Evolutionary conservation across 2,113 vertebrate species (phyloP).

Genomic region (Bubo scandiacus): DNA sequence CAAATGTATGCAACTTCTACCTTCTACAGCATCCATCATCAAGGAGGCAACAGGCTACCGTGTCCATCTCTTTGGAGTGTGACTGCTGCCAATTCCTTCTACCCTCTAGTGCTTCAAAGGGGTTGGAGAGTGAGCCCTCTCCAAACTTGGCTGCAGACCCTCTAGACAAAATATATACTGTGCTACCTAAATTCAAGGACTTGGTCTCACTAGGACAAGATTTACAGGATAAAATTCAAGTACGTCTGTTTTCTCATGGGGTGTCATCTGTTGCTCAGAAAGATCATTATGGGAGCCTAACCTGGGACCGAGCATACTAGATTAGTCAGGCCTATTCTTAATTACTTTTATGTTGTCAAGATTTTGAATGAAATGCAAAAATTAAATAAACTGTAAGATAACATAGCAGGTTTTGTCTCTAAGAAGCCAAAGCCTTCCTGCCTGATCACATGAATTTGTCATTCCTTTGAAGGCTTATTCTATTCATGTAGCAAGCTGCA

Average conservation of each 20-base stretch:
- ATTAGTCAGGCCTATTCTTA: background rate
- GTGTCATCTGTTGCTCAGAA: background rate
- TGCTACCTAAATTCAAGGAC: background rate
- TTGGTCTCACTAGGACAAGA: background rate
- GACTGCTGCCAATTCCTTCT: background rate
- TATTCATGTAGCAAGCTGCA: background rate
- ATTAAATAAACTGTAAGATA: background rate
- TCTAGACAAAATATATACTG: background rate
- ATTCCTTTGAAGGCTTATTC: background rate
- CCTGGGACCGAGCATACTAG: background rate
- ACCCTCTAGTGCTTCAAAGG: background rate
- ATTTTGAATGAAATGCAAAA: background rate
- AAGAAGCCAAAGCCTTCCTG: background rate
- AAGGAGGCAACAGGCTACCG: background rate
- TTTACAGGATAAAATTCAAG: background rate
- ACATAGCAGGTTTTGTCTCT: background rate
- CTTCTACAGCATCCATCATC: background rate
- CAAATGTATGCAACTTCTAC: background rate
- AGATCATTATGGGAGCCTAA: background rate
- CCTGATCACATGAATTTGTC: background rate
- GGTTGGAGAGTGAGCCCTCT: background rate
- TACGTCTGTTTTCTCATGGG: background rate
- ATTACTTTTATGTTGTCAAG: background rate
- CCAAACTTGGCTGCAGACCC: background rate
- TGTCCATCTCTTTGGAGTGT: accelerated